A percentile compares a stretch with the other conserved stretches of the same genome.
Evolutionary conservation across 2,113 vertebrate species (phyloP).

Genomic region (Fregata magnificens): DNA sequence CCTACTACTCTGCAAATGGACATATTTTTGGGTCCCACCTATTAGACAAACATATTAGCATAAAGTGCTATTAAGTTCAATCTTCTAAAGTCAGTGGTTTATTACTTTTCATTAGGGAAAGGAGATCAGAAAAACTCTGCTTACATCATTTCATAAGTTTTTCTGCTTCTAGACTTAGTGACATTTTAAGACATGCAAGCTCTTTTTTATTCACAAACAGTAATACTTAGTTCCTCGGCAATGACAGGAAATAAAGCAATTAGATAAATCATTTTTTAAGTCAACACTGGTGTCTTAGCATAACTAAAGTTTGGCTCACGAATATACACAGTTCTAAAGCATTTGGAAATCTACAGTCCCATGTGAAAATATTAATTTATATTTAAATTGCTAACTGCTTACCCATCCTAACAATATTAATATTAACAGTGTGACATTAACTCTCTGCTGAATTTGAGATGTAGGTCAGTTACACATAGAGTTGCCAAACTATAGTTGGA

Average conservation of each 20-base stretch:
- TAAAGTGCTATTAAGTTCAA: not conserved
- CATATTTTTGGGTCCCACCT: not conserved
- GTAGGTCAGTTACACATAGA: slow-evolving; percentile 18
- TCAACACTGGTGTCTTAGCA: slow-evolving; percentile 59
- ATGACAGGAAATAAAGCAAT: slow-evolving; percentile 59
- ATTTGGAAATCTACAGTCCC: slow-evolving; percentile 47
- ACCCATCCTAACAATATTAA: slow-evolving; percentile 55
- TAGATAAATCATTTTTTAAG: slow-evolving; percentile 60
- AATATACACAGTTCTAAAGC: slow-evolving; percentile 23
- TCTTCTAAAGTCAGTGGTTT: not conserved
- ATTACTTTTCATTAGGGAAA: slow-evolving; percentile 3
- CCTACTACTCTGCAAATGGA: not conserved
- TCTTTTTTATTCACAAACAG: slow-evolving; percentile 35
- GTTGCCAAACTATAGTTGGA: slow-evolving; percentile 51
- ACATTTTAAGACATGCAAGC: slow-evolving; percentile 20
- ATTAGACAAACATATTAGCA: not conserved
- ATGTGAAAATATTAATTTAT: slow-evolving; percentile 56
- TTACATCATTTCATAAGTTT: not conserved
- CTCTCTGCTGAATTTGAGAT: slow-evolving; percentile 49
- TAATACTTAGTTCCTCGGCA: slow-evolving; percentile 50
- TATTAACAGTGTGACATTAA: slow-evolving; percentile 56
- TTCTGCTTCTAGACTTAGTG: slow-evolving; percentile 10
- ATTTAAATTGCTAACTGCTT: slow-evolving; percentile 57
- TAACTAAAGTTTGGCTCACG: slow-evolving; percentile 22
- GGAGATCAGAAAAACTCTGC: not conserved